A percentile compares a stretch with the other conserved stretches of the same genome.
phyloP scores from a whole-genome alignment of 2,888 invertebrate species.

The Clusia tigrina region DNA sequence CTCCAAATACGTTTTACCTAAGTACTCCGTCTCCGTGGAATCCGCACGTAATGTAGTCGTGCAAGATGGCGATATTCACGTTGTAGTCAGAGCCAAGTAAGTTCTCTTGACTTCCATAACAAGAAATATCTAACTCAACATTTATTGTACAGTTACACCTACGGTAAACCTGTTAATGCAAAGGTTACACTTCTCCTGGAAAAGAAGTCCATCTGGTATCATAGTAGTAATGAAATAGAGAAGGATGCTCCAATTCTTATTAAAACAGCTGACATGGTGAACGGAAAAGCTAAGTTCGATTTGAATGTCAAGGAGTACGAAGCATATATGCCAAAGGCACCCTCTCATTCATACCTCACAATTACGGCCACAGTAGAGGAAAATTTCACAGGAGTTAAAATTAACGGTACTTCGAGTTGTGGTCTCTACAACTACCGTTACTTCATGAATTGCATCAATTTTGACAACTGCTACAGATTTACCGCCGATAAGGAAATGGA shows the following conservation, averaged over 20 bases:
- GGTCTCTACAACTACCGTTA: slow-evolving; percentile 81
- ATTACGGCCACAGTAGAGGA: slow-evolving; percentile 92
- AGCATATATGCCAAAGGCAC: slow-evolving; percentile 38
- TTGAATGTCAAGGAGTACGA: slow-evolving; percentile 52
- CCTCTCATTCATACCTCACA: slow-evolving; percentile 36
- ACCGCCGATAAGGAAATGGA: slow-evolving; percentile 88
- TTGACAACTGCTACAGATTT: slow-evolving; percentile 82
- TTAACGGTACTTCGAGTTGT: slow-evolving; percentile 79
- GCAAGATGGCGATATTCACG: slow-evolving; percentile 79
- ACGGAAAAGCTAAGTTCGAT: slow-evolving; percentile 57
- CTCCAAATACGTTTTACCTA: slow-evolving; percentile 90
- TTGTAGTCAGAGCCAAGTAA: slow-evolving; percentile 69
- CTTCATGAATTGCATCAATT: slow-evolving; percentile 73
- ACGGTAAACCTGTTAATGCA: slow-evolving; percentile 85
- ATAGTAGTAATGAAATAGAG: slow-evolving; percentile 18
- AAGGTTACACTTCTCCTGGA: slow-evolving; percentile 83
- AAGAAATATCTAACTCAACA: too few species aligned
- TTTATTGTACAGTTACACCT: slow-evolving; percentile 68
- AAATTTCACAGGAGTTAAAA: slow-evolving; percentile 79
- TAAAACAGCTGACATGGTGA: slow-evolving; percentile 50
- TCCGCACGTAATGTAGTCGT: slow-evolving; percentile 84
- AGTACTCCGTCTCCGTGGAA: slow-evolving; percentile 86
- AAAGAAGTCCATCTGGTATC: slow-evolving; percentile 65
- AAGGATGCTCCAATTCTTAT: slow-evolving; percentile 43
- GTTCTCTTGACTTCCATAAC: slow-evolving; percentile 23